phyloP scores from a whole-genome alignment of 2,797 vertebrate species.

The Hoplostethus atlanticus region DNA sequence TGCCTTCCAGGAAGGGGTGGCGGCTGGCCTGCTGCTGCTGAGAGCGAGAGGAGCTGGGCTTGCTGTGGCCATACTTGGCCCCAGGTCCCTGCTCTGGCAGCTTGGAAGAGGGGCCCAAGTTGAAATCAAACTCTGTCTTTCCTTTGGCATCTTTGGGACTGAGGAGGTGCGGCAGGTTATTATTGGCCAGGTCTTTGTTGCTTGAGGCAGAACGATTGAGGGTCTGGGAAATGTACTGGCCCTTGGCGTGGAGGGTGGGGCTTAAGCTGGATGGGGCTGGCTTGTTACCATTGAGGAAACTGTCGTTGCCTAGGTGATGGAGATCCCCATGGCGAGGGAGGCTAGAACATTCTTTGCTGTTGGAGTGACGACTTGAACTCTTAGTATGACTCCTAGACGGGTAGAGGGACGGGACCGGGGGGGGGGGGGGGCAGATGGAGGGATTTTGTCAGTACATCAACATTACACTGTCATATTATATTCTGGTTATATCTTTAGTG shows the following conservation, averaged over 20 bases:
- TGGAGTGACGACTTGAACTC: slow-evolving; percentile 93
- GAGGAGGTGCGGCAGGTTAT: slow-evolving; percentile 96
- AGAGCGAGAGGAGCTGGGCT: slow-evolving; percentile 88
- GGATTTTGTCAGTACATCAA: not conserved
- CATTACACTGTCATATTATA: not conserved
- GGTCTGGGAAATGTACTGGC: slow-evolving; percentile 89
- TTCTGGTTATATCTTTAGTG: not conserved
- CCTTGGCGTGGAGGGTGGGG: slow-evolving; percentile 93
- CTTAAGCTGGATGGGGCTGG: slow-evolving; percentile 90
- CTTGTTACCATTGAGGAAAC: slow-evolving; percentile 94
- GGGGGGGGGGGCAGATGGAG: not conserved
- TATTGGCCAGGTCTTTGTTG: slow-evolving; percentile 94
- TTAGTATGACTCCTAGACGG: slow-evolving; percentile 91
- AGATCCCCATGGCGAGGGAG: slow-evolving; percentile 93
- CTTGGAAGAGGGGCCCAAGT: slow-evolving; percentile 85
- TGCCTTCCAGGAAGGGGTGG: slow-evolving; percentile 94
- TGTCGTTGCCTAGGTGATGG: slow-evolving; percentile 91
- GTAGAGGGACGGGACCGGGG: not conserved
- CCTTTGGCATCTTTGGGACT: slow-evolving; percentile 96
- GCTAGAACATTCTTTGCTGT: slow-evolving; percentile 95
- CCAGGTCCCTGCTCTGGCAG: slow-evolving; percentile 79
- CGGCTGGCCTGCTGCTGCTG: slow-evolving; percentile 90
- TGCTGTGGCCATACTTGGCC: slow-evolving; percentile 87
- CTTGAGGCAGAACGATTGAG: slow-evolving; percentile 90
- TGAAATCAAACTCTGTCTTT: slow-evolving; percentile 97